Conservation (phyloP, 2,797 vertebrate species). For the Gallinago nigripennis region DNA sequence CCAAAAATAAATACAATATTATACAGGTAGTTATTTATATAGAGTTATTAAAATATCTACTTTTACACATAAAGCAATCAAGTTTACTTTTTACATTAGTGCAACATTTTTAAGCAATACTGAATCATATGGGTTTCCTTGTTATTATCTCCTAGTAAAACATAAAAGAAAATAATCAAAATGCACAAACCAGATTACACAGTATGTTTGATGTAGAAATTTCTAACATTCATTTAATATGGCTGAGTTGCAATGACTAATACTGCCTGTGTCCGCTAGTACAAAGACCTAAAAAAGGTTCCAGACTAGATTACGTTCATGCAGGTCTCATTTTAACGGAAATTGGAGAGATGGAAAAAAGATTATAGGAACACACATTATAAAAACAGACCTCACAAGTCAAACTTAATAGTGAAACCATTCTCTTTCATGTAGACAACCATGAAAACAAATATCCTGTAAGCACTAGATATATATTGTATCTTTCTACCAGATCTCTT, state of each 20-base stretch:
- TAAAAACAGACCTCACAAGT: constrained; percentile 77
- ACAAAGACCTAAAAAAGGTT: constrained; percentile 70
- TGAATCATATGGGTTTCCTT: not conserved
- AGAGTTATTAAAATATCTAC: not conserved
- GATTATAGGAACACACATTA: constrained; percentile 78
- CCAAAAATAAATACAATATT: constrained; percentile 34
- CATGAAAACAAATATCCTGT: constrained; percentile 98
- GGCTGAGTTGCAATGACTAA: constrained; percentile 63
- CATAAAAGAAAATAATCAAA: constrained; percentile 54
- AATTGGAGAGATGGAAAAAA: constrained; percentile 88
- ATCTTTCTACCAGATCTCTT: constrained; percentile 90
- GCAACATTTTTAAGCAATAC: not conserved
- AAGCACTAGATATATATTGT: constrained; percentile 80
- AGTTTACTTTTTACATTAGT: not conserved
- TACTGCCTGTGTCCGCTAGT: constrained; percentile 37
- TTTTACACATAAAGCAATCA: not conserved
- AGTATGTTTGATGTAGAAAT: constrained; percentile 43
- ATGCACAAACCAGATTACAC: constrained; percentile 38
- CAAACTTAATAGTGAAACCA: constrained; percentile 77
- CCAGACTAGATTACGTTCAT: constrained; percentile 86
- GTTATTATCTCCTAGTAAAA: constrained; percentile 48
- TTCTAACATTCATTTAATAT: constrained; percentile 68
- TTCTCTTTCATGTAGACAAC: constrained; percentile 77
- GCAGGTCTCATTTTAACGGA: constrained; percentile 86
- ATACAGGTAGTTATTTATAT: constrained; percentile 18